phyloP scores from a whole-genome alignment of 2,888 invertebrate genomes.

The Scaptomyza tumidula region DNA sequence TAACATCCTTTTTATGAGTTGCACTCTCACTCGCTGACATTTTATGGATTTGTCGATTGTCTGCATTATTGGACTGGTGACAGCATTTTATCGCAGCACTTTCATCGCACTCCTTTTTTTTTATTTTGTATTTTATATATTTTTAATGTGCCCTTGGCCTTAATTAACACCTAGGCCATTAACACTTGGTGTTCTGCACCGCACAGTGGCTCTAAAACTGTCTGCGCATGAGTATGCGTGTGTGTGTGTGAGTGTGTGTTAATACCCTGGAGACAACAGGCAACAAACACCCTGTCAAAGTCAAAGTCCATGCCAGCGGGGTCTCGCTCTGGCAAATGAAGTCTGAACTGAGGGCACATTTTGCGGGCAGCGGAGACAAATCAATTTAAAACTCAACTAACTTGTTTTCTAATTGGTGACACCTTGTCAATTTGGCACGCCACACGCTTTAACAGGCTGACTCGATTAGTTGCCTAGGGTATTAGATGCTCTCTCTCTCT shows the following conservation, averaged over 20 bases:
- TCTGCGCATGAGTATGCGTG: not conserved
- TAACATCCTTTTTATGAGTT: constrained; percentile 60
- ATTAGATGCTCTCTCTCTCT: constrained; percentile 24
- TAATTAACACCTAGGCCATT: constrained; percentile 79
- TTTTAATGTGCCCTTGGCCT: constrained; percentile 68
- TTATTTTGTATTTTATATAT: not conserved
- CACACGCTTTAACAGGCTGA: constrained; percentile 72
- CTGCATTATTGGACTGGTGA: constrained; percentile 57
- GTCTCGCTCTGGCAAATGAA: constrained; percentile 15
- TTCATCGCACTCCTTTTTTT: constrained; percentile 38
- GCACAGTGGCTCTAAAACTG: constrained; percentile 62
- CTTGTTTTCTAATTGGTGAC: constrained; percentile 83
- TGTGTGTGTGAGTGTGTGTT: constrained; percentile 10
- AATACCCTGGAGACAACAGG: constrained; percentile 34
- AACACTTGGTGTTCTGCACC: constrained; percentile 65
- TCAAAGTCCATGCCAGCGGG: constrained; percentile 53
- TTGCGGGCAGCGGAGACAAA: constrained; percentile 19
- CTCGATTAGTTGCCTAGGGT: constrained; percentile 62
- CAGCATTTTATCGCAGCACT: constrained; percentile 76
- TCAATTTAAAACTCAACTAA: constrained; percentile 50
- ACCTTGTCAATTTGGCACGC: constrained; percentile 80
- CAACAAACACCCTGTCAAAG: constrained; percentile 18
- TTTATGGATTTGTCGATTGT: constrained; percentile 59
- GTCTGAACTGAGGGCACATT: constrained; percentile 18
- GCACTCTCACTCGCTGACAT: constrained; percentile 54